A percentile compares a stretch with the other conserved stretches of the same genome.
Conservation (phyloP, 37 sponge, comb jelly and placozoan genomes). For the Oscarella lobularis region DNA sequence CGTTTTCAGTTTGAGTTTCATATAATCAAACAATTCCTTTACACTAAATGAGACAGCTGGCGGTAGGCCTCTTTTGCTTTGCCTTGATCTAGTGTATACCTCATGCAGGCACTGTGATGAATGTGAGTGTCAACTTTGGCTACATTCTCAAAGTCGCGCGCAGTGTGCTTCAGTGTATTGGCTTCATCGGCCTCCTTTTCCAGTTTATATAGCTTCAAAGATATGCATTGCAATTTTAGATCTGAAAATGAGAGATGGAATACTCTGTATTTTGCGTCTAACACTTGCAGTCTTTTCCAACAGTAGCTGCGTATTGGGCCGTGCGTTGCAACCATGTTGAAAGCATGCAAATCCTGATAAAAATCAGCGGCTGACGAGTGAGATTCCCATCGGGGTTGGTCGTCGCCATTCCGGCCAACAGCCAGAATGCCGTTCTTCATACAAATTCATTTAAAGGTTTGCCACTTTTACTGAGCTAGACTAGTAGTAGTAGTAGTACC, state of each 20-base stretch:
- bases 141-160: background rate
- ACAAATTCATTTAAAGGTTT: no score
- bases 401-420: background rate
- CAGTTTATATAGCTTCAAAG: background rate
- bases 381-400: no score
- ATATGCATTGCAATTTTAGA: no score
- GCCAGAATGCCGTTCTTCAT: background rate
- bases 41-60: no score
- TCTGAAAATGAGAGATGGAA: no score
- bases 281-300: background rate
- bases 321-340: background rate
- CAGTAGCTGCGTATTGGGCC: background rate
- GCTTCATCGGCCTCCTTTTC: background rate
- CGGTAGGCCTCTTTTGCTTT: no score
- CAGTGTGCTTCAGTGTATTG: background rate
- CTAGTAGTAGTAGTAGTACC: no score
- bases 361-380: background rate
- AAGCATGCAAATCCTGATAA: background rate
- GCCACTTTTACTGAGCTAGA: no score
- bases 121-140: background rate
- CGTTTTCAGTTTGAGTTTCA: background rate
- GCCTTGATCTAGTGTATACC: background rate
- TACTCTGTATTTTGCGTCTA: background rate
- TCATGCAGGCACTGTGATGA: constrained; percentile 3
- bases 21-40: background rate